Conservation (phyloP, 2,113 vertebrate species). For the Nesogale talazaci region DNA sequence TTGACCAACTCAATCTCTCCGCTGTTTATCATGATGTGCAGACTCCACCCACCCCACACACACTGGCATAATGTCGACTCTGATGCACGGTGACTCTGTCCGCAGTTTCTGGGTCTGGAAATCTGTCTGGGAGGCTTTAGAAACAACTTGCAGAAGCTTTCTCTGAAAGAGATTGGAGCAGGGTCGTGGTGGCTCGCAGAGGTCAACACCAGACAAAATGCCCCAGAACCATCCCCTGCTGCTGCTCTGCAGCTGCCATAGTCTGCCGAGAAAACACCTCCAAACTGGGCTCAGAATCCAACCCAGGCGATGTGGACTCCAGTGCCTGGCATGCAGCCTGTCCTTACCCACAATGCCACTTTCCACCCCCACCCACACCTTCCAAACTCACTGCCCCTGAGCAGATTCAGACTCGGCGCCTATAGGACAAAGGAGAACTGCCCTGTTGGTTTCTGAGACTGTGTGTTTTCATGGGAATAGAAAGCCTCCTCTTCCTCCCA, state of each 20-base stretch:
- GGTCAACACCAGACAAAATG: accelerated
- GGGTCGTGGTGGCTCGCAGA: not conserved
- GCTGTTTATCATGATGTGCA: too few relatives aligned
- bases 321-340: accelerated
- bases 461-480: too few relatives aligned
- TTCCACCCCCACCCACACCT: accelerated
- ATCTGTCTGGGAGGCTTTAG: not conserved
- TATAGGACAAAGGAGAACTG: too few relatives aligned
- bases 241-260: not conserved
- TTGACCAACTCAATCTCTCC: too few relatives aligned
- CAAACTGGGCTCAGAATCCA: not conserved
- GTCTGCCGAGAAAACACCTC: accelerated
- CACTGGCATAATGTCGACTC: too few relatives aligned
- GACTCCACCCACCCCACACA: too few relatives aligned
- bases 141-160: accelerated
- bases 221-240: accelerated
- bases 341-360: too few relatives aligned
- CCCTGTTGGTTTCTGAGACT: too few relatives aligned
- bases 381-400: too few relatives aligned
- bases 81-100: too few relatives aligned
- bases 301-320: accelerated
- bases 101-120: not conserved
- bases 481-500: too few relatives aligned
- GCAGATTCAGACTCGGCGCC: too few relatives aligned
- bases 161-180: not conserved